A percentile compares a stretch with the other conserved stretches of the same genome.
These are phyloP conservation scores for Melinaea marsaeus DNA, from an alignment of 2,888 invertebrate genomes.

Conservation along the genomic window DNA sequence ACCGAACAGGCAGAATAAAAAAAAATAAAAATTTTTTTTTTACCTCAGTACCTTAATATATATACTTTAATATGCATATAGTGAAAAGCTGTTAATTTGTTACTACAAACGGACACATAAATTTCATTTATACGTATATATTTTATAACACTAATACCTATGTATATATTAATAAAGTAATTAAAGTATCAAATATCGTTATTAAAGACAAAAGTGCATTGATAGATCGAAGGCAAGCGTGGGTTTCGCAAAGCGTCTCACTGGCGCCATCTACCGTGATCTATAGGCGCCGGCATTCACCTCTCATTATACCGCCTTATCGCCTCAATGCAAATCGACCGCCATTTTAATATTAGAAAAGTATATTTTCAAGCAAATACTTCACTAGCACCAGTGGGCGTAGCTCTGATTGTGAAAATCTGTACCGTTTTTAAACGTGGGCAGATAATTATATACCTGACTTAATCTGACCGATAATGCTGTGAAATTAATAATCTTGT, in stretches of 20 bases:
- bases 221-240: conserved; percentile 22
- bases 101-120: too few species aligned
- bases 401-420: conserved; percentile 63
- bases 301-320: conserved; percentile 56
- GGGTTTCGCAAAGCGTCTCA: conserved; percentile 53
- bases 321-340: conserved; percentile 64
- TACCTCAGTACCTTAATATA: too few species aligned
- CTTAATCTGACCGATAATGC: conserved; percentile 61
- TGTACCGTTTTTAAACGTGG: conserved; percentile 64
- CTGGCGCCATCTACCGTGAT: conserved; percentile 71
- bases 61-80: too few species aligned
- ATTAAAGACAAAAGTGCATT: conserved; percentile 2
- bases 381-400: conserved; percentile 48
- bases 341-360: conserved; percentile 52
- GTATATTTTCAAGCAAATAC: conserved; percentile 53
- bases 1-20: too few species aligned
- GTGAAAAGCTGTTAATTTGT: too few species aligned
- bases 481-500: conserved; percentile 46
- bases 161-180: background rate
- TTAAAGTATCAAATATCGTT: background rate
- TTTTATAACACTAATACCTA: too few species aligned
- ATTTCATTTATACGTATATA: too few species aligned
- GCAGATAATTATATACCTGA: conserved; percentile 65
- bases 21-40: too few species aligned
- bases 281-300: conserved; percentile 56